Evolutionary conservation across 2,113 vertebrate species (phyloP).

Genomic region (Lucifuga dentata): DNA sequence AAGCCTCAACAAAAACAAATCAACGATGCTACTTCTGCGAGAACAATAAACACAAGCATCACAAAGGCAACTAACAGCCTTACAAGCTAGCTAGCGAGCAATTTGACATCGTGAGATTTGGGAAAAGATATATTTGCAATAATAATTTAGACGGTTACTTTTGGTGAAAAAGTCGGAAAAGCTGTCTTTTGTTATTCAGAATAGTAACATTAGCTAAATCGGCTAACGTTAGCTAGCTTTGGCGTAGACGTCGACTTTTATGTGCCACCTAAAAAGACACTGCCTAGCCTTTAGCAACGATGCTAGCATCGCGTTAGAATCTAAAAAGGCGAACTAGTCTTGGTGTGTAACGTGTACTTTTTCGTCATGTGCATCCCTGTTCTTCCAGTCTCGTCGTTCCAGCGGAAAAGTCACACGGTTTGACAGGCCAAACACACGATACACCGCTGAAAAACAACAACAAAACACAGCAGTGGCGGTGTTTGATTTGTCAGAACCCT

Average conservation of each 20-base stretch:
- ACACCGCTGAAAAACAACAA: conserved; percentile 75
- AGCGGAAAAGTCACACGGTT: conserved; percentile 46
- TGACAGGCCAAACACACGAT: conserved; percentile 58
- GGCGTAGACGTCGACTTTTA: conserved; percentile 11
- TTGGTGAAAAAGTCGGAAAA: neutral
- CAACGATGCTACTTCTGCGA: neutral
- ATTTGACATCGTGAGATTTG: neutral
- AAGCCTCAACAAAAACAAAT: no score
- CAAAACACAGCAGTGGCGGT: conserved; percentile 61
- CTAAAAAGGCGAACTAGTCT: neutral
- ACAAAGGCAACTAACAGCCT: neutral
- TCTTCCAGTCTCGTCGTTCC: conserved; percentile 27
- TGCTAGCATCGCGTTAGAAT: neutral
- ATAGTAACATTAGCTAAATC: neutral
- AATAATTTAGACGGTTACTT: accelerated
- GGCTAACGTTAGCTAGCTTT: conserved; percentile 51
- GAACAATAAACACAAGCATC: conserved; percentile 42
- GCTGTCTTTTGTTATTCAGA: neutral
- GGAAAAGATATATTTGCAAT: accelerated
- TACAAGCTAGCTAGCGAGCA: neutral
- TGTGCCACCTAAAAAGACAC: neutral
- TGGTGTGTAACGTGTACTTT: conserved; percentile 55
- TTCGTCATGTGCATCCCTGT: conserved; percentile 76
- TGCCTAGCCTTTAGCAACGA: neutral
- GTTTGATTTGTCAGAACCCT: conserved; percentile 2